phyloP scores from a whole-genome alignment of 1,140 invertebrate genomes.

The Onthophagus taurus region DNA sequence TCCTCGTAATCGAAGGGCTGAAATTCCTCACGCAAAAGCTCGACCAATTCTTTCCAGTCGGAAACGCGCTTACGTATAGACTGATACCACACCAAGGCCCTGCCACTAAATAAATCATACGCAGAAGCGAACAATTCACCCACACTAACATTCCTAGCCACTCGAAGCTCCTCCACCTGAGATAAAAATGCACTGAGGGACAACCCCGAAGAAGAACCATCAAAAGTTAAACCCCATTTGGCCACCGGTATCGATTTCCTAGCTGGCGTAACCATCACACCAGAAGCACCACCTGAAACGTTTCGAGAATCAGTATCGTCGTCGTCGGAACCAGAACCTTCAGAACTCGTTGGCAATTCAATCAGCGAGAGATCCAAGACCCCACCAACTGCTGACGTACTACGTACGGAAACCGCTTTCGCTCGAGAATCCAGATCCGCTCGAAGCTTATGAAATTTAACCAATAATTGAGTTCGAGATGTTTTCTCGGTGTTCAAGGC shows the following conservation, averaged over 20 bases:
- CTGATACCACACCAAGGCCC: background rate
- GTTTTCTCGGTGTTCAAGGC: no score
- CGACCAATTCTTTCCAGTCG: constrained; percentile 3
- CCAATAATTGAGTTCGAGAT: no score
- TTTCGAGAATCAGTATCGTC: no score
- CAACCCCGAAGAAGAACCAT: background rate
- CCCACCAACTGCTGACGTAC: no score
- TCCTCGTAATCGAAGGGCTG: constrained; percentile 25
- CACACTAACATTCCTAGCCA: constrained; percentile 16
- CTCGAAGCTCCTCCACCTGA: constrained; percentile 22
- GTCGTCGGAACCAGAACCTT: no score
- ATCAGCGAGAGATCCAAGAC: no score
- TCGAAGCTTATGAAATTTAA: no score
- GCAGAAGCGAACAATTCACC: constrained; percentile 16
- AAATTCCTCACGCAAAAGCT: constrained; percentile 18
- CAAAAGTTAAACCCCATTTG: background rate
- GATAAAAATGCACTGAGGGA: constrained; percentile 25
- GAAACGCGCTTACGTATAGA: background rate
- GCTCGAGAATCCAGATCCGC: no score
- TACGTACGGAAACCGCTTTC: no score
- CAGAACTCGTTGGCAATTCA: no score
- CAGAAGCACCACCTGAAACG: no score
- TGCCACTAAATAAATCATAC: constrained; percentile 1
- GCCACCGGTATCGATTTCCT: background rate
- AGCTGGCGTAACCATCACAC: no score